A percentile compares a stretch with the other conserved stretches of the same genome.
Conservation (phyloP, 2,888 invertebrate species). For the Julus scandinavius region DNA sequence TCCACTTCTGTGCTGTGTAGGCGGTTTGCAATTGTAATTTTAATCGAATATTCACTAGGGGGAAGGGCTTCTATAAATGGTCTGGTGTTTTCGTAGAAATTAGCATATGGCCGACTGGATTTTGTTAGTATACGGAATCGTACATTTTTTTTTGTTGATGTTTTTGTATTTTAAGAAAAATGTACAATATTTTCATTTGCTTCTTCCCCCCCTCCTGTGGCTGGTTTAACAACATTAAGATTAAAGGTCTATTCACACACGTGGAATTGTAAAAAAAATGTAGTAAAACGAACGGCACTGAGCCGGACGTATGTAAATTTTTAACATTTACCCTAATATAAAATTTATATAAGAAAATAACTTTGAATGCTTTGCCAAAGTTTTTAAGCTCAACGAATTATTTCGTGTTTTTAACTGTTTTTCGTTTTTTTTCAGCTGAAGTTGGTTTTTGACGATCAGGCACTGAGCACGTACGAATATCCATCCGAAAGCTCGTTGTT, state of each 20-base stretch:
- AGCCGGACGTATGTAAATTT: too few relatives aligned
- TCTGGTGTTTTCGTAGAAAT: background rate
- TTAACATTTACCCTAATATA: too few relatives aligned
- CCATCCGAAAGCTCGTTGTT: slow-evolving; percentile 52
- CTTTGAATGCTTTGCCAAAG: background rate
- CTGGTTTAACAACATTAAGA: background rate
- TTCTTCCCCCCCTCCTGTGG: background rate
- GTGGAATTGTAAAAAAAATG: too few relatives aligned
- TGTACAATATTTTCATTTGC: background rate
- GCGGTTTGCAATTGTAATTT: background rate
- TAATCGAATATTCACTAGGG: background rate
- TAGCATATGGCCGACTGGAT: too few relatives aligned
- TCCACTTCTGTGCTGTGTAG: background rate
- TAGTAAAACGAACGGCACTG: too few relatives aligned
- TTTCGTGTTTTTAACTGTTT: background rate
- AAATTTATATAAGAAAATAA: background rate
- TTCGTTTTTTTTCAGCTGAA: slow-evolving; percentile 51
- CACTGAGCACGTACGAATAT: slow-evolving; percentile 54
- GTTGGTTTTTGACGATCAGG: slow-evolving; percentile 51
- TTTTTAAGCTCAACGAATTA: too few relatives aligned
- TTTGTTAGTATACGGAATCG: too few relatives aligned
- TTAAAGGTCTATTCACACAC: too few relatives aligned
- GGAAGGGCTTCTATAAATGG: background rate
- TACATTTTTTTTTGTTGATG: background rate
- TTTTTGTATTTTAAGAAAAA: too few relatives aligned